Percentiles rank a stretch among this genome's conserved stretches.
Evolutionary conservation across 1,140 invertebrate species (phyloP).

Genomic region (Paraescarpia echinospica): DNA sequence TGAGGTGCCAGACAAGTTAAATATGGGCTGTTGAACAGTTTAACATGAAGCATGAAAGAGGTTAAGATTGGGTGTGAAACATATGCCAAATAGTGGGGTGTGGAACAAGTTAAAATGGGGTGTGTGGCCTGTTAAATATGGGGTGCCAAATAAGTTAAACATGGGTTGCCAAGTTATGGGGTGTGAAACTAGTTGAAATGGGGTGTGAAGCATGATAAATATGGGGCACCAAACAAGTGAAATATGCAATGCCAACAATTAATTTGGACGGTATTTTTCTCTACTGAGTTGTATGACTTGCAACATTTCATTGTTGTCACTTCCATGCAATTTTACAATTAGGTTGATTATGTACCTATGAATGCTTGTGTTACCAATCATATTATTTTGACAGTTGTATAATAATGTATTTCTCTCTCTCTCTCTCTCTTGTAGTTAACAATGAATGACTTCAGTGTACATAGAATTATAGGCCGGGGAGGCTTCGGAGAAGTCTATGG

Average conservation of each 20-base stretch:
- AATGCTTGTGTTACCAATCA: no score
- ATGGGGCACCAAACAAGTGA: background rate
- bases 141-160: background rate
- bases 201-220: background rate
- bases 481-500: constrained; percentile 99
- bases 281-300: no score
- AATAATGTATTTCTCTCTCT: background rate
- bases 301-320: no score
- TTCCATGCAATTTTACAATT: no score
- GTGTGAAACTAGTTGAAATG: background rate
- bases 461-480: constrained; percentile 98
- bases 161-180: background rate
- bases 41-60: no score
- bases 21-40: no score
- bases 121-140: background rate
- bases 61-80: no score
- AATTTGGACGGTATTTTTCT: background rate
- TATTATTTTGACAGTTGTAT: background rate
- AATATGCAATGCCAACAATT: background rate
- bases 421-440: constrained; percentile 74
- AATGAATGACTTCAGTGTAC: constrained; percentile 99
- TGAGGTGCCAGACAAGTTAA: no score
- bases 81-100: no score
- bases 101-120: no score
- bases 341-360: no score